Conservation (phyloP, 2,797 vertebrate genomes). For the Eulemur rubriventer region DNA sequence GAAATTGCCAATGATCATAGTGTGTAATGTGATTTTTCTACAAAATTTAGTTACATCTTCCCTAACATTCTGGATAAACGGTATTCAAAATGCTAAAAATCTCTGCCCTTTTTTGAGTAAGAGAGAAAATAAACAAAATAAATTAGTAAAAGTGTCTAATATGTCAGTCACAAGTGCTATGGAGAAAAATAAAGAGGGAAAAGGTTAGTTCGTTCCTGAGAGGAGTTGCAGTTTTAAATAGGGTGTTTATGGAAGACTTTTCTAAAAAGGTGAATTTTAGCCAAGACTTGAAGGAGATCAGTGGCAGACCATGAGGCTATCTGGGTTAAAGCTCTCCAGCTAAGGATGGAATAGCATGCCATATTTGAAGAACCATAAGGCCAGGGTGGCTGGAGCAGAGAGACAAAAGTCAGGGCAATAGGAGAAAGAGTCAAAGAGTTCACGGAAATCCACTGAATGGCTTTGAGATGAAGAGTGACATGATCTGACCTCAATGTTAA, state of each 20-base stretch:
- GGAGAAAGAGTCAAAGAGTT: not conserved
- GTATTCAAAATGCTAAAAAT: not conserved
- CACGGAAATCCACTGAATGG: not conserved
- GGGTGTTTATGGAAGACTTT: not conserved
- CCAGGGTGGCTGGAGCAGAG: not conserved
- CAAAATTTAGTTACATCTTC: not conserved
- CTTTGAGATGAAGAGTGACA: not conserved
- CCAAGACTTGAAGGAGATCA: not conserved
- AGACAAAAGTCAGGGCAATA: not conserved
- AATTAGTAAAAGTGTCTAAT: not conserved
- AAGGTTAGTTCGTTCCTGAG: not conserved
- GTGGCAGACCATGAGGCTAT: not conserved
- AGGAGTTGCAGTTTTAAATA: not conserved
- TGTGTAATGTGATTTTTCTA: not conserved
- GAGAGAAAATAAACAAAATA: not conserved
- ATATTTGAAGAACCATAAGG: not conserved
- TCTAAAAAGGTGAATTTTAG: not conserved
- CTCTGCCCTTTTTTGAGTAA: not conserved
- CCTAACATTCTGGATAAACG: not conserved
- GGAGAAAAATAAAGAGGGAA: not conserved
- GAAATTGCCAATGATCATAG: not conserved
- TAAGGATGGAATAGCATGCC: not conserved
- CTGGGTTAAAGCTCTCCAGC: not conserved
- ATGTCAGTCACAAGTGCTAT: not conserved
- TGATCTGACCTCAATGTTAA: not conserved